Percentiles rank a stretch among this genome's conserved stretches.
Evolutionary conservation across 2,113 vertebrate genomes (phyloP).

Genomic region (Pterocles gutturalis): DNA sequence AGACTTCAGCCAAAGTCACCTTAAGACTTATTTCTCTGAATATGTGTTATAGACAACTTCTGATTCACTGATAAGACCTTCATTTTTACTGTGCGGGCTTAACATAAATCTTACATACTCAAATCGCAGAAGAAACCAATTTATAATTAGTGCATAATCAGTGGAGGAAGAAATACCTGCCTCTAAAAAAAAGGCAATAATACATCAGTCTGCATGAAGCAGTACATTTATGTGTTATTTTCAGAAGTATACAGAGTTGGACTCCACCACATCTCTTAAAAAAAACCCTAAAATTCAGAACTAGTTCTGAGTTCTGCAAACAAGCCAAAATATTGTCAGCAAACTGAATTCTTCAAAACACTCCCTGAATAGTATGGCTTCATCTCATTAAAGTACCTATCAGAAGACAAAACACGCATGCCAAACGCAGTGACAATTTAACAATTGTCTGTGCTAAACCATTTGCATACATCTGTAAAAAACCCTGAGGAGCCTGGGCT

Average conservation of each 20-base stretch:
- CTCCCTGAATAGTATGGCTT: neutral
- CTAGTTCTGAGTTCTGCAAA: neutral
- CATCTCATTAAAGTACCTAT: neutral
- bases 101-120: neutral
- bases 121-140: neutral
- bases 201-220: neutral
- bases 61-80: neutral
- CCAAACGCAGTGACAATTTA: neutral
- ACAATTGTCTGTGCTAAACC: neutral
- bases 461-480: neutral
- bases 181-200: neutral
- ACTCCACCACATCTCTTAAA: neutral
- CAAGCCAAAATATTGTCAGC: neutral
- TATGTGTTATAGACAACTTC: neutral
- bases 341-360: neutral
- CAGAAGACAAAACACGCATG: neutral
- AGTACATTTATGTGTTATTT: neutral
- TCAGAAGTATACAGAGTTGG: neutral
- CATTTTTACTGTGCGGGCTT: neutral
- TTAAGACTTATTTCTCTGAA: neutral
- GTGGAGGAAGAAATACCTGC: neutral
- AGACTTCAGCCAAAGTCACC: neutral
- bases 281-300: neutral
- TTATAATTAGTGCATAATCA: neutral
- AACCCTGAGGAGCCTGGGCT: neutral